These are phyloP conservation scores for Heliconius hermathena DNA, from an alignment of 1,140 invertebrate genomes.

Conservation along the genomic window DNA sequence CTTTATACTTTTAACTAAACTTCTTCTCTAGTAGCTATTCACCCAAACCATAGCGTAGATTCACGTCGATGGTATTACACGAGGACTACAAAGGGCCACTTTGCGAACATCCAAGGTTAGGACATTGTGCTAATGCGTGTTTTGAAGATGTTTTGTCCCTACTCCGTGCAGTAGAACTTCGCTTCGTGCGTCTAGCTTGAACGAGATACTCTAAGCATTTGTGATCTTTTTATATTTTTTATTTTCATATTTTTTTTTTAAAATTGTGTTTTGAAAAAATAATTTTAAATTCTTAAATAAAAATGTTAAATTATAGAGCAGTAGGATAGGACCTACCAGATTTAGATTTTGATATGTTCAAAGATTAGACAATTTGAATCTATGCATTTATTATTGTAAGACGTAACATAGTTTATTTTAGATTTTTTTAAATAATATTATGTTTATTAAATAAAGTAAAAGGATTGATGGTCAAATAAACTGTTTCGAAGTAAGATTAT, in stretches of 20 bases:
- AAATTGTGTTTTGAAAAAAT: neutral
- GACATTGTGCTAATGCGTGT: constrained; percentile 8
- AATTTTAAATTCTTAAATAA: neutral
- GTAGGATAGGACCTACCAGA: neutral
- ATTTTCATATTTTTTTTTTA: neutral
- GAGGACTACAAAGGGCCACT: constrained; percentile 17
- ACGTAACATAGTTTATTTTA: constrained; percentile 10
- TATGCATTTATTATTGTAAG: constrained; percentile 30
- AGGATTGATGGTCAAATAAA: neutral
- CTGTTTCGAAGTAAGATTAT: neutral
- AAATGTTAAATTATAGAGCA: neutral
- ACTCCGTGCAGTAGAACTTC: neutral
- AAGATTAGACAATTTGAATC: constrained; percentile 1
- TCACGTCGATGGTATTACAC: constrained; percentile 24
- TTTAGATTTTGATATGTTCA: neutral
- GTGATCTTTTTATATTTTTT: constrained; percentile 19
- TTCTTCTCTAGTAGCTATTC: neutral
- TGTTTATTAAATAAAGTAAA: neutral
- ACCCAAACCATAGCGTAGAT: constrained; percentile 24
- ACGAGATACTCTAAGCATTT: constrained; percentile 1
- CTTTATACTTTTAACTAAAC: neutral
- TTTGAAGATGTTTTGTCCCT: neutral
- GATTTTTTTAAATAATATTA: constrained; percentile 18
- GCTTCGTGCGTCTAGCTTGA: constrained; percentile 13
- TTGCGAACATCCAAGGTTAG: neutral